Evolutionary conservation across 1,140 invertebrate genomes (phyloP).

Genomic region (Microplitis demolitor): DNA sequence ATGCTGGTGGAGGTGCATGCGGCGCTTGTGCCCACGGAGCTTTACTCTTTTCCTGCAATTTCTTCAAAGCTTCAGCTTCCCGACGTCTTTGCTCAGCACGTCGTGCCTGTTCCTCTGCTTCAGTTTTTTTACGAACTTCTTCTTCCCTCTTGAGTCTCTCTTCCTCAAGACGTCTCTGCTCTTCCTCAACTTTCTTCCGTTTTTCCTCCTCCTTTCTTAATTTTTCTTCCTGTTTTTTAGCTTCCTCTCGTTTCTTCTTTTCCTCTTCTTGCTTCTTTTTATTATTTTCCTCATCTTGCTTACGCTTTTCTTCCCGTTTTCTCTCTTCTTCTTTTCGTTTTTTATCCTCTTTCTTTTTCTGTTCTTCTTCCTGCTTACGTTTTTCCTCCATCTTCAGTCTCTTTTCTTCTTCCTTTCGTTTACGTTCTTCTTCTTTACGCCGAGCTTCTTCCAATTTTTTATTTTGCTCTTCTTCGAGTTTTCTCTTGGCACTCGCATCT

Average conservation of each 20-base stretch:
- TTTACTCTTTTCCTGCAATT: conserved; percentile 57
- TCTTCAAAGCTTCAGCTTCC: conserved; percentile 55
- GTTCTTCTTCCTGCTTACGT: conserved; percentile 49
- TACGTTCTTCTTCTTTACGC: conserved; percentile 53
- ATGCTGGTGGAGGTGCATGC: conserved; percentile 42
- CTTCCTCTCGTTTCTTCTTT: conserved; percentile 61
- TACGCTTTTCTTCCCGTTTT: conserved; percentile 50
- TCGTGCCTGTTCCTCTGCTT: conserved; percentile 59
- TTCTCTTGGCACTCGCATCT: conserved; percentile 45
- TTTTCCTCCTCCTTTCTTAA: conserved; percentile 57
- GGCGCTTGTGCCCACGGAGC: conserved; percentile 64
- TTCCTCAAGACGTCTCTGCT: conserved; percentile 60
- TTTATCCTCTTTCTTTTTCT: conserved; percentile 48
- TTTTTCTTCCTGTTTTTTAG: conserved; percentile 58
- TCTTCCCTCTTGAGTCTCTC: conserved; percentile 59
- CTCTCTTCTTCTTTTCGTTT: conserved; percentile 57
- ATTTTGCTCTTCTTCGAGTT: conserved; percentile 49
- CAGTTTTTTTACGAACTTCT: conserved; percentile 55
- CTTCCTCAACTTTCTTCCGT: conserved; percentile 60
- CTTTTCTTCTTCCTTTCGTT: conserved; percentile 48
- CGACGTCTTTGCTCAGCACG: conserved; percentile 58
- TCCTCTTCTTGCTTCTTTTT: conserved; percentile 61
- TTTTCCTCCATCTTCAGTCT: conserved; percentile 54
- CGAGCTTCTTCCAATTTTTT: conserved; percentile 49
- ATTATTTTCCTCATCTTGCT: conserved; percentile 50